Evolutionary conservation across 1,140 invertebrate species (phyloP).

Genomic region (Orchestia grillus): DNA sequence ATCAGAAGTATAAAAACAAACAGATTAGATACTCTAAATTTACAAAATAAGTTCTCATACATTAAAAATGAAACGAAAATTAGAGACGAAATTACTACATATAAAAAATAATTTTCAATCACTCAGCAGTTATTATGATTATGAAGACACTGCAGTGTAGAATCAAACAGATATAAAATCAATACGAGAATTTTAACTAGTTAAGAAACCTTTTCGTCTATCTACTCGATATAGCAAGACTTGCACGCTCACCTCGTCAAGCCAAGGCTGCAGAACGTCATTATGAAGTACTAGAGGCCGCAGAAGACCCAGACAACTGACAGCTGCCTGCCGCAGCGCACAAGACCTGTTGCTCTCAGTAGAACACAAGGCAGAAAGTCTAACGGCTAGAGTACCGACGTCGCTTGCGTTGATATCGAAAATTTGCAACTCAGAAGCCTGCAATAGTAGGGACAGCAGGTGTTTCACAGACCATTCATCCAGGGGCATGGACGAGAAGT

Average conservation of each 20-base stretch:
- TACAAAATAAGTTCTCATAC: too few species aligned
- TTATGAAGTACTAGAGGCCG: neutral
- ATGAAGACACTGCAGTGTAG: too few species aligned
- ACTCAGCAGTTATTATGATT: too few species aligned
- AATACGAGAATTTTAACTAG: too few species aligned
- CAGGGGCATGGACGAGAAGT: neutral
- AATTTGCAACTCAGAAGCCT: neutral
- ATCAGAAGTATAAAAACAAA: too few species aligned
- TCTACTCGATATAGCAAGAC: neutral
- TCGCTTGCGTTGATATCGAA: neutral
- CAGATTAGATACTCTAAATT: too few species aligned
- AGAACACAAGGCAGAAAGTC: neutral
- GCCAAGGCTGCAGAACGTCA: neutral
- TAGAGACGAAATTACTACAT: too few species aligned
- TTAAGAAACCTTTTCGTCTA: neutral
- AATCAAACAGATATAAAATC: too few species aligned
- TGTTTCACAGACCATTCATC: conserved; percentile 30
- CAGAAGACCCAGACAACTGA: neutral
- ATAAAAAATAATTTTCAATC: too few species aligned
- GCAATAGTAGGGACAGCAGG: neutral
- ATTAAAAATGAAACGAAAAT: too few species aligned
- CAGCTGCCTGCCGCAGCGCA: neutral
- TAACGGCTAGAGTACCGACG: neutral
- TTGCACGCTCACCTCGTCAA: neutral
- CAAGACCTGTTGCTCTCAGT: neutral